These are phyloP conservation scores for Athalia rosae DNA, from an alignment of 2,888 invertebrate genomes.

Conservation along the genomic window DNA sequence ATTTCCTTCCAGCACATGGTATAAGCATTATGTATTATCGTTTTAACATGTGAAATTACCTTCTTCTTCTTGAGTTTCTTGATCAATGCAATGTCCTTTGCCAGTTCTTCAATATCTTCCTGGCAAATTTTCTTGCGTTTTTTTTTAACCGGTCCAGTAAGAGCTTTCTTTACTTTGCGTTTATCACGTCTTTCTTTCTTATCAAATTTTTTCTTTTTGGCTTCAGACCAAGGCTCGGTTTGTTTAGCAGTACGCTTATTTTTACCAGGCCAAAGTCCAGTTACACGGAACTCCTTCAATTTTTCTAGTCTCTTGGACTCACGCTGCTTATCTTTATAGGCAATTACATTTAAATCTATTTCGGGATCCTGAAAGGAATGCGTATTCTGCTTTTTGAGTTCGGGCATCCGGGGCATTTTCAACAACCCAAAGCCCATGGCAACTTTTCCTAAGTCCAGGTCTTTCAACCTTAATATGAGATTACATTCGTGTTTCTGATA, in stretches of 20 bases:
- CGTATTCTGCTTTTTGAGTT: slow-evolving; percentile 82
- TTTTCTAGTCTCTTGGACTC: slow-evolving; percentile 85
- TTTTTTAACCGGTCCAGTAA: slow-evolving; percentile 65
- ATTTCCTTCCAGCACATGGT: not conserved
- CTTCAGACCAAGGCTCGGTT: slow-evolving; percentile 86
- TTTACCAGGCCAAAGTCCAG: slow-evolving; percentile 85
- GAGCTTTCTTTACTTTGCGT: slow-evolving; percentile 77
- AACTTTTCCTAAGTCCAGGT: slow-evolving; percentile 88
- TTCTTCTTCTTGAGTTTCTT: slow-evolving; percentile 92
- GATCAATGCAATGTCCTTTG: slow-evolving; percentile 87
- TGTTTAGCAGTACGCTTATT: slow-evolving; percentile 77
- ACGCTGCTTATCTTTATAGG: slow-evolving; percentile 86
- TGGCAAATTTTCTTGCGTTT: slow-evolving; percentile 78
- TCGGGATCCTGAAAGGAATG: slow-evolving; percentile 77
- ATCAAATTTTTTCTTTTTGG: slow-evolving; percentile 83
- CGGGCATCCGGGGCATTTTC: slow-evolving; percentile 96
- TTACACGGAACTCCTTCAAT: slow-evolving; percentile 81
- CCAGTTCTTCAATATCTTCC: slow-evolving; percentile 85
- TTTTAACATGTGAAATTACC: slow-evolving; percentile 63
- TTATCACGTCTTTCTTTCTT: slow-evolving; percentile 79
- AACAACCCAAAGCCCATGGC: slow-evolving; percentile 94
- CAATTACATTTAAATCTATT: slow-evolving; percentile 84
- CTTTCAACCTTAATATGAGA: slow-evolving; percentile 89
- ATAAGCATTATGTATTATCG: not conserved
- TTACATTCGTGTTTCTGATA: slow-evolving; percentile 98